phyloP scores from a whole-genome alignment of 2,888 invertebrate species.

The Chrysomela aeneicollis region DNA sequence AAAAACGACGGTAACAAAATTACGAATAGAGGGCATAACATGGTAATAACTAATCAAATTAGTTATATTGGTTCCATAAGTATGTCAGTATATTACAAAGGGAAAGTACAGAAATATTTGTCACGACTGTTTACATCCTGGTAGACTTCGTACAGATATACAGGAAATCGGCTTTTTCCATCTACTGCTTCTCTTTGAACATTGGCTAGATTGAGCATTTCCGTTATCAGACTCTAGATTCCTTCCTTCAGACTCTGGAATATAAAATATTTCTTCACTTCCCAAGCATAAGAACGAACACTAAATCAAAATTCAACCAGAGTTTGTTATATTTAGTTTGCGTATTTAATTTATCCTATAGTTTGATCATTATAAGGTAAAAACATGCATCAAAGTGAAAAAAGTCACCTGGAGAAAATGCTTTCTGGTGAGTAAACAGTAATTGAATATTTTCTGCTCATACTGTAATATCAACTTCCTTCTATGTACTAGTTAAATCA shows the following conservation, averaged over 20 bases:
- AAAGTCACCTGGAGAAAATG: too few species aligned
- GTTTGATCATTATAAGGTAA: too few species aligned
- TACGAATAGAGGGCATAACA: constrained; percentile 26
- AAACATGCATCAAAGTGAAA: too few species aligned
- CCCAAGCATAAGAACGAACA: not conserved
- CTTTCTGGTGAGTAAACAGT: too few species aligned
- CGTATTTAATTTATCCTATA: too few species aligned
- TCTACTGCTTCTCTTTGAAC: constrained; percentile 63
- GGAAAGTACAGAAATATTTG: constrained; percentile 45
- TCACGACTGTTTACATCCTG: constrained; percentile 72
- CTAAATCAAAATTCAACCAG: too few species aligned
- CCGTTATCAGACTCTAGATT: constrained; percentile 48
- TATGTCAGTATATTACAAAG: constrained; percentile 16
- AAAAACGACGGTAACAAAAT: constrained; percentile 42
- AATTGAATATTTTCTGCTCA: too few species aligned
- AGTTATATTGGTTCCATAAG: not conserved
- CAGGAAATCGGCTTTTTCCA: constrained; percentile 68
- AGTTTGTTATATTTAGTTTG: too few species aligned
- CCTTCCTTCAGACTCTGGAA: constrained; percentile 28
- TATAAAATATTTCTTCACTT: not conserved
- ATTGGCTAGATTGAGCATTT: constrained; percentile 56
- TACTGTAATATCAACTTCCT: too few species aligned
- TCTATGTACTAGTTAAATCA: too few species aligned
- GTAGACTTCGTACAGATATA: constrained; percentile 67
- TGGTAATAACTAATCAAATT: not conserved